These are phyloP conservation scores for Watsonalla binaria DNA, from an alignment of 2,888 invertebrate species.

Conservation along the genomic window DNA sequence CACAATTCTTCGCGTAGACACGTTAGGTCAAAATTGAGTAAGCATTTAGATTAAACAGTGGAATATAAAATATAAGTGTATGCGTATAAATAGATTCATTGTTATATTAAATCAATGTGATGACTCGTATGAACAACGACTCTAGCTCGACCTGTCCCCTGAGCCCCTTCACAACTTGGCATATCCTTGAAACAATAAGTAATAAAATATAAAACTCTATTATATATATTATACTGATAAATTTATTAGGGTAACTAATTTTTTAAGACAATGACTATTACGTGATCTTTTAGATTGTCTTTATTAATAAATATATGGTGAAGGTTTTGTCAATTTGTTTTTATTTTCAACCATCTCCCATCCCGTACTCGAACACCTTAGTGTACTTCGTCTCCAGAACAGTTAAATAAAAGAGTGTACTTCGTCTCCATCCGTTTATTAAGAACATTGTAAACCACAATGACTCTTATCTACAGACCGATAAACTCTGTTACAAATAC, in stretches of 20 bases:
- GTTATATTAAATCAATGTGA: conserved; percentile 72
- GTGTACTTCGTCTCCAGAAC: conserved; percentile 37
- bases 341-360: conserved; percentile 39
- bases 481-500: conserved; percentile 73
- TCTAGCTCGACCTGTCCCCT: conserved; percentile 54
- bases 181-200: conserved; percentile 80
- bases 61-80: conserved; percentile 65
- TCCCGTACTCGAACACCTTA: background rate
- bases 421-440: conserved; percentile 68
- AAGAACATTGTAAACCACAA: conserved; percentile 69
- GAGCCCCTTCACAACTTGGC: conserved; percentile 74
- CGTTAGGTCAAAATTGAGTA: conserved; percentile 67
- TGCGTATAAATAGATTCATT: conserved; percentile 67
- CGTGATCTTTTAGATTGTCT: conserved; percentile 80
- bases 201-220: conserved; percentile 69
- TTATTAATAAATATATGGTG: conserved; percentile 80
- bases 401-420: conserved; percentile 25
- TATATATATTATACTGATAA: conserved; percentile 69
- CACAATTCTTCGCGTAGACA: conserved; percentile 78
- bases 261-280: conserved; percentile 78
- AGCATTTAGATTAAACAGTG: conserved; percentile 70
- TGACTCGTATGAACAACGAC: conserved; percentile 74
- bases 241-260: conserved; percentile 79
- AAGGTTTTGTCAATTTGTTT: conserved; percentile 75
- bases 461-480: conserved; percentile 57